Conservation (phyloP, 2,113 vertebrate species). For the Takifugu flavidus region DNA sequence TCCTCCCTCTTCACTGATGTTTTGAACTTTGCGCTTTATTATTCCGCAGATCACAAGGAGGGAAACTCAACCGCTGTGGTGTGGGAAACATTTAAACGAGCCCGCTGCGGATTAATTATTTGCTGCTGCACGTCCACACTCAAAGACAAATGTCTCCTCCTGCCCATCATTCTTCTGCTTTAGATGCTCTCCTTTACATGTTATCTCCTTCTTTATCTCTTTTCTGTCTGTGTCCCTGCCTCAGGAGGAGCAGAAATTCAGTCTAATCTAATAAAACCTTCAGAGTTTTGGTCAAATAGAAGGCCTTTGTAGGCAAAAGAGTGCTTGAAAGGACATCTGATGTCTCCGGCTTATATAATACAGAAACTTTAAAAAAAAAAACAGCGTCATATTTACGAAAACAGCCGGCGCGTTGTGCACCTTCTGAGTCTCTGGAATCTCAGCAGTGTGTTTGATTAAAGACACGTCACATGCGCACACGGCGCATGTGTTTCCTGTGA, state of each 20-base stretch:
- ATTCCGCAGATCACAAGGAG: too few species aligned
- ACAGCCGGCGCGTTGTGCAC: too few species aligned
- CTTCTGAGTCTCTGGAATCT: too few species aligned
- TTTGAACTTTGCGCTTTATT: not conserved
- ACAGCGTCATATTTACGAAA: not conserved
- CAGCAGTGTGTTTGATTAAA: slow-evolving; percentile 8
- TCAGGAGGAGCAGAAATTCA: slow-evolving; percentile 52
- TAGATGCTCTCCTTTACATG: slow-evolving; percentile 3
- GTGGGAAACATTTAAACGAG: not conserved
- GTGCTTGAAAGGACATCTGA: slow-evolving; percentile 5
- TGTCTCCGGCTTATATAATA: not conserved
- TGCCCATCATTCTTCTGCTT: not conserved
- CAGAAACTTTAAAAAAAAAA: slow-evolving; percentile 9
- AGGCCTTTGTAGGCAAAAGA: slow-evolving; percentile 27
- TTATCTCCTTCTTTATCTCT: slow-evolving; percentile 10
- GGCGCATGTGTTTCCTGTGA: not conserved
- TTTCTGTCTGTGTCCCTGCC: slow-evolving; percentile 29
- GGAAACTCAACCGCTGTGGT: not conserved
- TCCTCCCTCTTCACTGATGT: not conserved
- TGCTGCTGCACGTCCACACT: too few species aligned
- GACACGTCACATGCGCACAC: not conserved
- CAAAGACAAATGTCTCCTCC: not conserved
- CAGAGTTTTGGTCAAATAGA: slow-evolving; percentile 53
- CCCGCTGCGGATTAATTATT: not conserved
- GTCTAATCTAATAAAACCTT: slow-evolving; percentile 58